Evolutionary conservation across 2,888 invertebrate genomes (phyloP).

Genomic region (Piscicola geometra): DNA sequence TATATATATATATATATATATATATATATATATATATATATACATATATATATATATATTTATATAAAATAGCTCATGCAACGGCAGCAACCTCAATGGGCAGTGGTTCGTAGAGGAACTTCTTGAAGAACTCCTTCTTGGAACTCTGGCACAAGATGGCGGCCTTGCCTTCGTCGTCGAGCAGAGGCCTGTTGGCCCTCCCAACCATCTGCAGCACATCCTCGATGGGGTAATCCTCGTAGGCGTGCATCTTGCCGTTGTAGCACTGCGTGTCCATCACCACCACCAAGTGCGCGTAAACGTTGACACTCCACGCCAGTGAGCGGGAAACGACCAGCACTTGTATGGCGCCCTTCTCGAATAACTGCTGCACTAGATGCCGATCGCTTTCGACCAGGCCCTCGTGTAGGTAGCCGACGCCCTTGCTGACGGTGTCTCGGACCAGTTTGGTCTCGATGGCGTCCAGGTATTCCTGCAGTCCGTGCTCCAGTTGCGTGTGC

Average conservation of each 20-base stretch:
- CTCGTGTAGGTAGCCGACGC: slow-evolving; percentile 95
- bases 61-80: slow-evolving; percentile 36
- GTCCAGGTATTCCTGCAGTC: slow-evolving; percentile 59
- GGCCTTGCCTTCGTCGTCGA: slow-evolving; percentile 81
- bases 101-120: slow-evolving; percentile 90
- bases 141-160: slow-evolving; percentile 94
- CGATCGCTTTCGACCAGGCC: slow-evolving; percentile 80
- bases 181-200: slow-evolving; percentile 82
- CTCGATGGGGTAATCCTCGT: slow-evolving; percentile 95
- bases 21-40: not conserved
- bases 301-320: slow-evolving; percentile 82
- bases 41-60: not conserved
- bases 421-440: slow-evolving; percentile 84
- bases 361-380: slow-evolving; percentile 83
- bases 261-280: slow-evolving; percentile 93
- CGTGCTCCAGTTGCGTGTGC: slow-evolving; percentile 71
- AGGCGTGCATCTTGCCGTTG: slow-evolving; percentile 70
- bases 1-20: no score
- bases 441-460: slow-evolving; percentile 55
- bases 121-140: slow-evolving; percentile 97
- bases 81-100: slow-evolving; percentile 81
- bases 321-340: slow-evolving; percentile 85
- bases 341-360: slow-evolving; percentile 82
- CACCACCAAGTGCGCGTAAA: slow-evolving; percentile 86
- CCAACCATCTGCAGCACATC: slow-evolving; percentile 98